Evolutionary conservation across 2,888 invertebrate species (phyloP), one percentile per base, ranked within the genome.

Genomic region (Napeogenes inachia): DNA sequence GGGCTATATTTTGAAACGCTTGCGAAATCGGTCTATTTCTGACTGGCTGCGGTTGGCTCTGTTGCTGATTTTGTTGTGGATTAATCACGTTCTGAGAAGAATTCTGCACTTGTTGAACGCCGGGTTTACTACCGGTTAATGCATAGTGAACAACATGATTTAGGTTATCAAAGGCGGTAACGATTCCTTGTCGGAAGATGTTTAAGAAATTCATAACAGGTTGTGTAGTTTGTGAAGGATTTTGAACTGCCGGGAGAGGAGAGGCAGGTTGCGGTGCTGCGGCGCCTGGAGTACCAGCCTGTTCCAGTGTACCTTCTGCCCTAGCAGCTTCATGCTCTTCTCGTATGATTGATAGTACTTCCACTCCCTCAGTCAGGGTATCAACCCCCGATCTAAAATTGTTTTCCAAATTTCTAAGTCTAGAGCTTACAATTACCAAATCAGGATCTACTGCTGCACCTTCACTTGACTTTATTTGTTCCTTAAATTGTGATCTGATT

Each of bases 341-440:
- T 63, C 76, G 82, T 45, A 81, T 61, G 13, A 72, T 74, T 2
- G 80, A 76, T 45, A 81, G 74, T 13, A 79, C 68, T 61, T 80
- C 73, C 1, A 87, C 77, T 12, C 86, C 84, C 45, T 81, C 80
- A 4, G 78, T 68, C 38, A 89, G 72, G 56, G 78, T 76, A 46
- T 81, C 72, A 3, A 88, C 75, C 35, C 81, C 84, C 4, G 66
- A 71, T 46, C 81, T 75, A 63, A 89, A 85, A 55, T 84, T 82
- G 33, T 75, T 74, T 67, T 82, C 76, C 13, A 89, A 74, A n/a
- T 69, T 71, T 64, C 71, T 66, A 8, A 76, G 63, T 13, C 67
- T 62, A 13, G 73, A 70, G 33, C 81, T 72, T 10, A 76, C 70
- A 4, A 66, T 67, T 64, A 76, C 71, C 33, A 71, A 64, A 30